Base-by-base conservation (phyloP, 2,797 vertebrate species). In the Anabas testudineus region DNA sequence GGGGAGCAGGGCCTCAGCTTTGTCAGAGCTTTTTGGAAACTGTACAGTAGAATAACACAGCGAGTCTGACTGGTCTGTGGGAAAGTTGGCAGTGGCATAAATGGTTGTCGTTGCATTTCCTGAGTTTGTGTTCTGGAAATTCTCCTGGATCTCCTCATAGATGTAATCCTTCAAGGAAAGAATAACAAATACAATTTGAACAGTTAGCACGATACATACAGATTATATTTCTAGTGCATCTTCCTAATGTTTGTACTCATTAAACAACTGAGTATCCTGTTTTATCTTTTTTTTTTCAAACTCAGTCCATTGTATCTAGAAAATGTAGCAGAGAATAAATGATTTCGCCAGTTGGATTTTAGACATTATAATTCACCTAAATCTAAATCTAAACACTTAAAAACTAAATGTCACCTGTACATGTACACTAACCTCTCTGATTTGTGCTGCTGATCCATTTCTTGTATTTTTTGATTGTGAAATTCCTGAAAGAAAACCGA, bases 101-200 rank as follows among this genome's bases (percentile, higher is more conserved):
- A 36, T 5, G 10, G 74, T 24, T 0, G 10, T 22, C 13, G 16
- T 15, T 24, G 19, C 3, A 2, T 5, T 4, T 34, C 12, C 47
- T 52, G 71, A n/a, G 10, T 57, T n/a, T 8, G 59, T n/a, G 2
- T 3, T 39, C 22, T 51, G 59, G 14, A 18, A 0, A 10, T 0
- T 4, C 10, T 76, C 53, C 22, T 15, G 9, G 16, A 86, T 62
- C 37, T 89, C 76, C 26, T 83, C 78, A 24, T 83, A 83, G 16
- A 59, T 1, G 12, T 57, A 7, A 3, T 72, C 61, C 80, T 86
- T 41, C 1, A 18, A 54, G 18, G 48, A 14, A 49, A 3, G 10
- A 54, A 3, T 53, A 3, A 37, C 2, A 52, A 0, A 37, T 14
- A 36, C 10, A 8, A 2, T 36, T 36, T 36, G 8, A 7, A 7